Base-by-base conservation (phyloP, 2,888 invertebrate genomes). In the Amphipoea oculea region DNA sequence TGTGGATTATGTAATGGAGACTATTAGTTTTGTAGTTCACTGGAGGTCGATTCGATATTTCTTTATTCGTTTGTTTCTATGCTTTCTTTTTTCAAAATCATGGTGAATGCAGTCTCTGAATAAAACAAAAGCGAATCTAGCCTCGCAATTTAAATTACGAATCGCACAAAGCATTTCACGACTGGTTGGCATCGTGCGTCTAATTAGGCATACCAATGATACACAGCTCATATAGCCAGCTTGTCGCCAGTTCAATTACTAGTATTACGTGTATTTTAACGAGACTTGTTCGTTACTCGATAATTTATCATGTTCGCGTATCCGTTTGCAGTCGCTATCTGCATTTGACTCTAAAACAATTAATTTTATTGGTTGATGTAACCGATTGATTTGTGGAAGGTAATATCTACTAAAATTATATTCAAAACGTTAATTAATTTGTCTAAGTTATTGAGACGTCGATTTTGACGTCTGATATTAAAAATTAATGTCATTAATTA, bases 231-330 rank as follows among this genome's bases (percentile, higher is more conserved):
- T 71, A 86, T 71, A 86, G 79, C 42, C 86, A 2, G 84, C 83
- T 68, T 82, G 89, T 84, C 87, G 87, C 78, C 87, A 69, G 65
- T 57, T 68, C 73, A 67, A 76, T 79, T 75, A 76, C 65, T 66
- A 73, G 29, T 65, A 67, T 63, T 4, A 69, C 65, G 71, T 74
- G 12, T 57, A 75, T 68, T 63, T 65, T 23, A 76, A 69, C 70
- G 51, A 83, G 75, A n/a, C 57, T 60, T 60, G 57, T 60, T 60
- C 72, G 20, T 54, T 42, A 51, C 45, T 68, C 12, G 67, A 78
- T 65, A 71, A 82, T 79, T 73, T 68, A 87, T 79, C 70, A 66
- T 62, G 71, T 76, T 68, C 23, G 65, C 72, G 62, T 77, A 85
- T 76, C 63, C 42, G 62, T 87, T 76, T 74, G 67, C 48, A 48